A percentile compares a stretch with the other conserved stretches of the same genome.
Evolutionary conservation across 2,888 invertebrate species (phyloP).

Genomic region (Acronicta leporina): DNA sequence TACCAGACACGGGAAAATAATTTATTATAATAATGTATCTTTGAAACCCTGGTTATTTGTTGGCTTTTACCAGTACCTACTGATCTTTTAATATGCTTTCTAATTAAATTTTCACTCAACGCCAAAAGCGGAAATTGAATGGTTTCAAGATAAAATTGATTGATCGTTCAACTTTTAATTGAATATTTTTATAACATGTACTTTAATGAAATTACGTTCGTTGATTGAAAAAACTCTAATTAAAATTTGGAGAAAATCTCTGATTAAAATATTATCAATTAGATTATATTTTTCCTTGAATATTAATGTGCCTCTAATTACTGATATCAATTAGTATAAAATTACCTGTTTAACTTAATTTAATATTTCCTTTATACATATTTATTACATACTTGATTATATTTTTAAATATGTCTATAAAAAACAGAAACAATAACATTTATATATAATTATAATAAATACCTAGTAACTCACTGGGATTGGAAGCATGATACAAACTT

Average conservation of each 20-base stretch:
- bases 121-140: constrained; percentile 11
- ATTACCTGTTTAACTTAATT: no score
- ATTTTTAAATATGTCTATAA: no score
- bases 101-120: constrained; percentile 29
- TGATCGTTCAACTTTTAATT: constrained; percentile 37
- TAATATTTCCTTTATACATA: no score
- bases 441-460: no score
- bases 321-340: no score
- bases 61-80: constrained; percentile 4
- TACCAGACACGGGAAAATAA: constrained; percentile 5
- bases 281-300: no score
- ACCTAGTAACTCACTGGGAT: no score
- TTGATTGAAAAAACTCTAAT: background rate
- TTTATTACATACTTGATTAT: no score
- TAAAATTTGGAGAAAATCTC: background rate
- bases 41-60: constrained; percentile 15
- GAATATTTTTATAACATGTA: constrained; percentile 9
- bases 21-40: constrained; percentile 3
- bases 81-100: constrained; percentile 8
- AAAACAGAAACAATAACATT: no score
- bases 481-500: no score
- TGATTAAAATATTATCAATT: no score
- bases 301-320: no score
- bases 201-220: background rate
- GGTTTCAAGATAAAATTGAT: constrained; percentile 29